phyloP scores from a whole-genome alignment of 1,140 invertebrate species.

The Pseudomyrmex gracilis region DNA sequence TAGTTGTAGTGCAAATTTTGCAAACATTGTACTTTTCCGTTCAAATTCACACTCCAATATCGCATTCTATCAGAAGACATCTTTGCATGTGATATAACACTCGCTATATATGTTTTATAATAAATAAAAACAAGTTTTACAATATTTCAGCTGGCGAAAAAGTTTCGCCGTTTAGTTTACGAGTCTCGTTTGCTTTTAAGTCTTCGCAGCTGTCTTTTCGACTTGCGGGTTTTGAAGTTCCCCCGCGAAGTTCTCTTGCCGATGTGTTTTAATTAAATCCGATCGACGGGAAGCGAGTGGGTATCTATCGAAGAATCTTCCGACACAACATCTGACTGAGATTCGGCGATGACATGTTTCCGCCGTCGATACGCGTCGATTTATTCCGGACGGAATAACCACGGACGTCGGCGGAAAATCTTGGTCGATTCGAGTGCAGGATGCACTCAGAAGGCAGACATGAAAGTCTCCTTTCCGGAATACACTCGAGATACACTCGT shows the following conservation, averaged over 20 bases:
- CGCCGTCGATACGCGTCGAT: constrained; percentile 34
- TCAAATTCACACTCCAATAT: too few relatives aligned
- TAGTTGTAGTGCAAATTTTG: too few relatives aligned
- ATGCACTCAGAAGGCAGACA: constrained; percentile 29
- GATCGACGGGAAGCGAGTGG: neutral
- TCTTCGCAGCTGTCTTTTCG: constrained; percentile 15
- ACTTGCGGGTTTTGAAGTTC: neutral
- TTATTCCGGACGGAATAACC: constrained; percentile 9
- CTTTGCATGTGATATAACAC: too few relatives aligned
- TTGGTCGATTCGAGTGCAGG: constrained; percentile 27
- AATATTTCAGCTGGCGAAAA: too few relatives aligned
- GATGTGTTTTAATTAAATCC: constrained; percentile 69
- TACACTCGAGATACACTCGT: constrained; percentile 7
- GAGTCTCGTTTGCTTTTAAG: constrained; percentile 15
- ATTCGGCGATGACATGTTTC: neutral
- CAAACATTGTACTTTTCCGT: too few relatives aligned
- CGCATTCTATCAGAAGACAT: too few relatives aligned
- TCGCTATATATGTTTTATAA: too few relatives aligned
- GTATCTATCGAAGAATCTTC: constrained; percentile 24
- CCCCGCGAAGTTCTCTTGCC: too few relatives aligned
- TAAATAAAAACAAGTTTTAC: too few relatives aligned
- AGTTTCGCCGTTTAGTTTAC: constrained; percentile 38
- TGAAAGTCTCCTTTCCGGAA: constrained; percentile 41
- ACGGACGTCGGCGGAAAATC: constrained; percentile 21
- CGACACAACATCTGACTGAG: neutral